These are phyloP conservation scores for Anguilla pacifica DNA, from an alignment of 2,797 vertebrate species.

Conservation along the genomic window DNA sequence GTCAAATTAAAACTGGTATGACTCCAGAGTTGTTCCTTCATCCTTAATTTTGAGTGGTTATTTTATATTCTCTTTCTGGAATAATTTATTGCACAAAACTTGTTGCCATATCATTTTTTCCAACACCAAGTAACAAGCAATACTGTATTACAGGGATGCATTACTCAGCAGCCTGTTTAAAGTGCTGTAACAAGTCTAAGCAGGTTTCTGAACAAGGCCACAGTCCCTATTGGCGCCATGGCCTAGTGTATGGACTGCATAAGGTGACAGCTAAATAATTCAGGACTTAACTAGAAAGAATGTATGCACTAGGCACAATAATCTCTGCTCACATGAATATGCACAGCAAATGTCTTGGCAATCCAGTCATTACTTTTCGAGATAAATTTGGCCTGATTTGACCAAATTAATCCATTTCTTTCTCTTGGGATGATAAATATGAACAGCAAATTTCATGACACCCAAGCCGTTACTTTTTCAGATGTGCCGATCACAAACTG, in stretches of 20 bases:
- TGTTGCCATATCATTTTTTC: slow-evolving; percentile 6
- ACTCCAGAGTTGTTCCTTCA: slow-evolving; percentile 16
- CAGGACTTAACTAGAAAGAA: neutral
- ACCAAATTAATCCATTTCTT: no score
- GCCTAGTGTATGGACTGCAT: neutral
- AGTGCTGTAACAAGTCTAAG: neutral
- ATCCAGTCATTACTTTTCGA: no score
- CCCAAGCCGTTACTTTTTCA: no score
- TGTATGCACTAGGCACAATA: no score
- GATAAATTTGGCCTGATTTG: no score
- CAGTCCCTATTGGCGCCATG: no score
- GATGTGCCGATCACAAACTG: no score
- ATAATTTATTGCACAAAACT: neutral
- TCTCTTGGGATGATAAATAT: no score
- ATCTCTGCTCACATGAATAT: no score
- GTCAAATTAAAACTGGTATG: slow-evolving; percentile 36
- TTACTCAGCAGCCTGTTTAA: slow-evolving; percentile 12
- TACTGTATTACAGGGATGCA: slow-evolving; percentile 9
- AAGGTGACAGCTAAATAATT: neutral
- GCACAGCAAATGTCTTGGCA: no score
- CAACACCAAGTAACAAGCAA: slow-evolving; percentile 10
- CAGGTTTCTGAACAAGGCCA: neutral
- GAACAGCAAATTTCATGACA: no score
- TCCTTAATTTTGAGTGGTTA: neutral
- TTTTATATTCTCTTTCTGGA: neutral